Evolutionary conservation across 2,888 invertebrate species (phyloP).

Genomic region (Idaea aversata): DNA sequence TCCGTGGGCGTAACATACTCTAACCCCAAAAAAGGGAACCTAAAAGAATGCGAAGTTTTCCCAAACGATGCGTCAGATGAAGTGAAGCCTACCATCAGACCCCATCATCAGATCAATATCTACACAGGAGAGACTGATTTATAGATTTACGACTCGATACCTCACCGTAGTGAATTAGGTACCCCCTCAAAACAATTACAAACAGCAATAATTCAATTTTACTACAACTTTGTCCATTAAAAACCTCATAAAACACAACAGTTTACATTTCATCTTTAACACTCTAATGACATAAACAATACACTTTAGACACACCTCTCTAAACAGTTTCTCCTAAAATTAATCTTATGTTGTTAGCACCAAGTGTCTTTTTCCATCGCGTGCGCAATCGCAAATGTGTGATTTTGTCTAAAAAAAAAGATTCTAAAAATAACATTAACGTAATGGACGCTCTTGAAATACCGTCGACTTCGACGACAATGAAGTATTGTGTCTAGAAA

Average conservation of each 20-base stretch:
- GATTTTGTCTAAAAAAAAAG: neutral
- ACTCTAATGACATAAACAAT: conserved; percentile 1
- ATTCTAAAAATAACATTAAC: neutral
- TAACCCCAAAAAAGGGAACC: too few relatives aligned
- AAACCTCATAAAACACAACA: neutral
- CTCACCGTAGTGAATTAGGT: neutral
- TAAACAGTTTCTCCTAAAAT: neutral
- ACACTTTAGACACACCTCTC: neutral
- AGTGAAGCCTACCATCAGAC: too few relatives aligned
- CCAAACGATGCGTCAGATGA: too few relatives aligned
- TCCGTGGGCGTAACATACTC: too few relatives aligned
- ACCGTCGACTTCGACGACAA: neutral
- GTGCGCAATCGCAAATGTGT: neutral
- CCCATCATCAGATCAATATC: too few relatives aligned
- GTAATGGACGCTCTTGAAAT: neutral
- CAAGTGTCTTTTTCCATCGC: neutral
- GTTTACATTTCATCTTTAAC: conserved; percentile 1
- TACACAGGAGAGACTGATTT: too few relatives aligned
- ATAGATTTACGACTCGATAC: too few relatives aligned
- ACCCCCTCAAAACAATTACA: neutral
- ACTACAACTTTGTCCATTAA: neutral
- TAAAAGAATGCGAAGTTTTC: too few relatives aligned
- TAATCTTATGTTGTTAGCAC: neutral
- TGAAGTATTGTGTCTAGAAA: neutral
- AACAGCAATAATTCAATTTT: neutral